phyloP scores from a whole-genome alignment of 64 coral and sea anemone species.

The Catalaphyllia jardinei region DNA sequence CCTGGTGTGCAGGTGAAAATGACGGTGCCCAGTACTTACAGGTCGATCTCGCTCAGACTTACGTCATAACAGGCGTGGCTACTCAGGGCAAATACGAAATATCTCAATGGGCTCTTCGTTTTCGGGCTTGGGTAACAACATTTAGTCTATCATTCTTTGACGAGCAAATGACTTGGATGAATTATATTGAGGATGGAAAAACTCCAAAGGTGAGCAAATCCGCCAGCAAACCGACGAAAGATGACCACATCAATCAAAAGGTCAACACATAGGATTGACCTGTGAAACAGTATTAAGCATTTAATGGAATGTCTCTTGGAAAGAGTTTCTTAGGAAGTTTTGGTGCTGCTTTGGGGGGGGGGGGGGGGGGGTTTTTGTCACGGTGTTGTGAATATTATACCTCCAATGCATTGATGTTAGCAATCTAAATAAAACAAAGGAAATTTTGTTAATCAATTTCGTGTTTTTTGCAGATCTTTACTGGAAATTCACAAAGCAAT shows the following conservation, averaged over 20 bases:
- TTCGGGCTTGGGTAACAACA: conserved; percentile 59
- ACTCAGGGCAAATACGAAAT: conserved; percentile 65
- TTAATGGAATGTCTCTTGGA: too few species aligned
- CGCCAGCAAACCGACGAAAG: too few species aligned
- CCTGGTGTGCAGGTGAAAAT: conserved; percentile 76
- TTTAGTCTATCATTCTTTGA: conserved; percentile 35
- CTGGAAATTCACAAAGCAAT: conserved; percentile 41
- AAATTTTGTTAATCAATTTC: background rate
- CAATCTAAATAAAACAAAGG: background rate
- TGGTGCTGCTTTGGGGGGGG: too few species aligned
- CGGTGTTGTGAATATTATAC: too few species aligned
- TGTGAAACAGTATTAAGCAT: too few species aligned
- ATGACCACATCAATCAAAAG: too few species aligned
- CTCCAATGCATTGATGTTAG: too few species aligned
- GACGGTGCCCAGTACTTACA: conserved; percentile 72
- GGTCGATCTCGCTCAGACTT: conserved; percentile 54
- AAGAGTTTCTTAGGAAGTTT: too few species aligned
- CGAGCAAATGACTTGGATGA: conserved; percentile 22
- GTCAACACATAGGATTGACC: too few species aligned
- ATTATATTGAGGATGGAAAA: conserved; percentile 30
- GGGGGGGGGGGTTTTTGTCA: too few species aligned
- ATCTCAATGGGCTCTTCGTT: conserved; percentile 58
- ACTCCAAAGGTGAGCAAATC: background rate
- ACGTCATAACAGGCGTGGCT: conserved; percentile 67
- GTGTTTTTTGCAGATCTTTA: conserved; percentile 34